Evolutionary conservation across 2,113 vertebrate genomes (phyloP), one percentile per base, ranked within the genome.

Genomic region (Datnioides undecimradiatus): DNA sequence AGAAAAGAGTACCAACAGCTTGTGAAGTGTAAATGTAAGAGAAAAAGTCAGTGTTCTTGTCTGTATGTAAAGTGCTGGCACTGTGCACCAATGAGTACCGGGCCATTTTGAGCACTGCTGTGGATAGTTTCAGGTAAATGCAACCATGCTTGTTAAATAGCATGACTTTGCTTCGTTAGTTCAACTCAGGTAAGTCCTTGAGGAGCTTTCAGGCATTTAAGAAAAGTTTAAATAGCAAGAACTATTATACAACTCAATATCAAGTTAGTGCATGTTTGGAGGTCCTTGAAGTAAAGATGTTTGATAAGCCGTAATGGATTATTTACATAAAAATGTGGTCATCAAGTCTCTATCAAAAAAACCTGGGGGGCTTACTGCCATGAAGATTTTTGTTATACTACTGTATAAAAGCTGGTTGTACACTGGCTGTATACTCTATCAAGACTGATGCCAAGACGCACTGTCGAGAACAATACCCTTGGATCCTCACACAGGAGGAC

Each of bases 401-500:
- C 13, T 9, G 7, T 33, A 25, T 23, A 43, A 45, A 10, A 17
- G 3, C 45, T 64, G 14, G 25, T 16, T 9, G 33, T 17, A 16
- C 41, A 43, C 49, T 25, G 11, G n/a, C n/a, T 6, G 27, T 6
- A 49, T 36, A 54, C 34, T 23, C 21, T 43, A 5, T 51, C 2
- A 67, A 69, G 16, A 48, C 23, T 58, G 31, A 67, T 17, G 46
- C 1, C 2, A 11, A 51, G 38, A 57, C 25, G 25, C 25, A 10
- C 29, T 1, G 3, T 23, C n/a, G 31, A 59, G 57, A 40, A 41
- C 51, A 49, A 62, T 58, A 36, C 21, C 77, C 64, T 73, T 79
- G 66, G 60, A 36, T 60, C 16, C 13, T 69, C 12, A 31, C 43
- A 52, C 17, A 67, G 54, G 54, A 85, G 65, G 55, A 59, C 40